These are phyloP conservation scores for Arizona elegans DNA, from an alignment of 2,113 vertebrate species.

Conservation along the genomic window DNA sequence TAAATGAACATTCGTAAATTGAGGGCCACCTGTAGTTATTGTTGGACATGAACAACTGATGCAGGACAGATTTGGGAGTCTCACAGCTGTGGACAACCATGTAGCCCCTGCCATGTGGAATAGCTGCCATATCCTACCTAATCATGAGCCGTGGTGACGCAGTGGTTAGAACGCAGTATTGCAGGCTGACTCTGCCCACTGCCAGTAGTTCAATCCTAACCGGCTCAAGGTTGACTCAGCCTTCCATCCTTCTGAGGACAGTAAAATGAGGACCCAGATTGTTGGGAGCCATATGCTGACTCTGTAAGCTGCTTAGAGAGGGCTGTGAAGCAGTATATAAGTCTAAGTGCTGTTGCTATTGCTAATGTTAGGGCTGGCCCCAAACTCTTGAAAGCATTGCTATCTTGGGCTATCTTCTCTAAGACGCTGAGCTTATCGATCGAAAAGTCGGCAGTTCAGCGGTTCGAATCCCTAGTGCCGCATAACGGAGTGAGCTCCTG, in stretches of 20 bases:
- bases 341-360: too few species aligned
- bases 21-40: background rate
- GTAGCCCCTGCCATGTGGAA: background rate
- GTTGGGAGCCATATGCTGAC: too few species aligned
- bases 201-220: too few species aligned
- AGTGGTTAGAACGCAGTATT: background rate
- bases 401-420: background rate
- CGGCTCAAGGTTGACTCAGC: too few species aligned
- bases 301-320: too few species aligned
- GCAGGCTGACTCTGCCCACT: background rate
- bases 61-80: background rate
- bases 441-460: too few species aligned
- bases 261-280: too few species aligned
- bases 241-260: too few species aligned
- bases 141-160: background rate
- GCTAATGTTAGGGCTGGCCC: background rate
- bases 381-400: background rate
- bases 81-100: background rate
- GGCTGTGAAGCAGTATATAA: too few species aligned
- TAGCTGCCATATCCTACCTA: background rate
- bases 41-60: background rate
- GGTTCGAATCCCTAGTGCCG: too few species aligned
- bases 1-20: background rate
- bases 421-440: too few species aligned
- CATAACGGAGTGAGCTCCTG: too few species aligned